Evolutionary conservation across 1,140 invertebrate species (phyloP), one percentile per base, ranked within the genome.

Genomic region (Hermetia illucens): DNA sequence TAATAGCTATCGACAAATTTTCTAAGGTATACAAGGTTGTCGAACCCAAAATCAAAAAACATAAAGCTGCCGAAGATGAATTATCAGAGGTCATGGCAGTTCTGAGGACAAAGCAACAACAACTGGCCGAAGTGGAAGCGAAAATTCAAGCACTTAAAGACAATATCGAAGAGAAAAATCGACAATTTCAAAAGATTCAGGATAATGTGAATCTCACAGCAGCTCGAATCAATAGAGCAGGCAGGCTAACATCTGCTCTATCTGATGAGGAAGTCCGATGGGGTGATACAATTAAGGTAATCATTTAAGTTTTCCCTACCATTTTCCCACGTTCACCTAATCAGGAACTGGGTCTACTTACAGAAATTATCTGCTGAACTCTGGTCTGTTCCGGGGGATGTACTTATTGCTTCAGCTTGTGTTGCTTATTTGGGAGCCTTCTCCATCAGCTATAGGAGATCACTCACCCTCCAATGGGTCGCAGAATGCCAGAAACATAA

Each of bases 351-450:
- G n/a, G n/a, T n/a, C 12, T 34, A 17, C 3, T 27, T 24, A 18
- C 19, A 52, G 17, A 40, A 50, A 1, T 18, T 52, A 0, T 51
- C 48, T 0, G 40, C 33, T 1, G 56, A 58, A 17, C 12, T 59
- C 9, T 46, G 44, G 21, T 53, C 48, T 34, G 48, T 55, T 3
- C 74, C 73, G 0, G 84, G 88, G 1, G 85, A 92, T 59, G 79
- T 84, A 5, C 66, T 93, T 33, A 69, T 92, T 9, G 82, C 83
- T 0, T 77, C 87, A 5, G 86, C 81, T 16, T 83, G 76, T 39
- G 75, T 93, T 9, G 84, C 87, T 17, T 94, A 93, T 61, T 63
- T 90, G 15, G 88, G 88, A 1, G 84, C 86, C 8, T 92, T 92
- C 48, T 88, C 86, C 0, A 69, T 69, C 33, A 56, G 61, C 27